Evolutionary conservation across 2,797 vertebrate genomes (phyloP).

Genomic region (Microcaecilia unicolor): DNA sequence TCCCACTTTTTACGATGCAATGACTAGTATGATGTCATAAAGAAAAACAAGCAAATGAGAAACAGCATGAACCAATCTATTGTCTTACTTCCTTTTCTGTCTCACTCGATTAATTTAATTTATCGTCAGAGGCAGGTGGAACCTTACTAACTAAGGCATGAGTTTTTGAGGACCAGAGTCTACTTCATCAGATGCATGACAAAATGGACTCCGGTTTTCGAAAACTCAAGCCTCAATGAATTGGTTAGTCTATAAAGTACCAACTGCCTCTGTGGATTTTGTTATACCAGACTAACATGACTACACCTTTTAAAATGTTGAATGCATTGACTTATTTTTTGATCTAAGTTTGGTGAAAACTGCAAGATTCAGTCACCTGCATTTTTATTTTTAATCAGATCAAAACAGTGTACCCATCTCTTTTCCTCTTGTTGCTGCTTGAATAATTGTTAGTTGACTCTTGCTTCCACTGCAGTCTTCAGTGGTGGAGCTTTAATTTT

Average conservation of each 20-base stretch:
- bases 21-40: constrained; percentile 9
- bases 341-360: constrained; percentile 8
- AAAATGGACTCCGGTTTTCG: too few species aligned
- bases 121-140: too few species aligned
- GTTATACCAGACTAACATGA: too few species aligned
- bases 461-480: constrained; percentile 48
- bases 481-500: constrained; percentile 61
- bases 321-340: constrained; percentile 36
- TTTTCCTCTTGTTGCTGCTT: not conserved
- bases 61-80: constrained; percentile 9
- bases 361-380: constrained; percentile 21
- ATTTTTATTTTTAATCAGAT: constrained; percentile 3
- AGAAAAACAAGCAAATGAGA: constrained; percentile 12
- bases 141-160: too few species aligned
- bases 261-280: too few species aligned
- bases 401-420: constrained; percentile 11
- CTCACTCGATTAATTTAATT: constrained; percentile 23
- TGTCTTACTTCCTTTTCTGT: constrained; percentile 27
- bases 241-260: too few species aligned
- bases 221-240: too few species aligned
- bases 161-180: too few species aligned
- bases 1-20: too few species aligned
- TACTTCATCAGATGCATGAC: too few species aligned
- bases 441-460: constrained; percentile 31
- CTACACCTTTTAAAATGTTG: too few species aligned